Base-by-base conservation (phyloP, 2,888 invertebrate species). In the Cryptocephalus primarius region DNA sequence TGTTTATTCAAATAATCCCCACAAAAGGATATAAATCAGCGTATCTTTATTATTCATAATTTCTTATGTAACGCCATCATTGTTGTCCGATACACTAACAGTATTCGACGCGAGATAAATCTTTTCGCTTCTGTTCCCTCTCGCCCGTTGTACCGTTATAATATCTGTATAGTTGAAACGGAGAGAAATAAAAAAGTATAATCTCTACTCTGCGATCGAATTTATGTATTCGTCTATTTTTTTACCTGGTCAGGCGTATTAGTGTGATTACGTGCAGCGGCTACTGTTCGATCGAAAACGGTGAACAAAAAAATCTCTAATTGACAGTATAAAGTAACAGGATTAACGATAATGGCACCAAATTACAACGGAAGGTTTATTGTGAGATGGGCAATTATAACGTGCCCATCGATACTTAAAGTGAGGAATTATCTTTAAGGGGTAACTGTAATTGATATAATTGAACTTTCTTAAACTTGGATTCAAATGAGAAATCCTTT, bases 131-230 rank as follows among this genome's bases (percentile, higher is more conserved):
- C 22, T 40, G 40, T 42, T 32, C 31, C 32, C 42, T 22, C 12
- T 42, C 22, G 36, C 36, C 22, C 33, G 32, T 12, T 9, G 31
- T 40, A 49, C 49, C 49, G 49, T 49, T 49, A 49, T 34, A 39
- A 42, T 49, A 49, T 43, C 47, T 43, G 34, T 44, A 47, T 11
- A n/a, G 12, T 36, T 36, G 12, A 36, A 36, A 36, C 22, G 22
- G 22, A 22, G 22, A 22, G 22, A 6, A 22, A 22, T 2, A 22
- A 22, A 22, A 22, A 22, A 22, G 22, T 22, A 22, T 11, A 36
- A 36, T 36, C 36, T 36, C 36, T 6, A 36, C 12, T 11, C 3
- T 36, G 6, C 36, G 36, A 36, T 36, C 36, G 12, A 36, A 36
- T 36, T 36, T 36, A 36, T 36, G 36, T 12, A 12, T 36, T 36